Percentiles rank a stretch among this genome's conserved stretches.
Conservation (phyloP, 2,113 vertebrate species). For the Grammomys surdaster region DNA sequence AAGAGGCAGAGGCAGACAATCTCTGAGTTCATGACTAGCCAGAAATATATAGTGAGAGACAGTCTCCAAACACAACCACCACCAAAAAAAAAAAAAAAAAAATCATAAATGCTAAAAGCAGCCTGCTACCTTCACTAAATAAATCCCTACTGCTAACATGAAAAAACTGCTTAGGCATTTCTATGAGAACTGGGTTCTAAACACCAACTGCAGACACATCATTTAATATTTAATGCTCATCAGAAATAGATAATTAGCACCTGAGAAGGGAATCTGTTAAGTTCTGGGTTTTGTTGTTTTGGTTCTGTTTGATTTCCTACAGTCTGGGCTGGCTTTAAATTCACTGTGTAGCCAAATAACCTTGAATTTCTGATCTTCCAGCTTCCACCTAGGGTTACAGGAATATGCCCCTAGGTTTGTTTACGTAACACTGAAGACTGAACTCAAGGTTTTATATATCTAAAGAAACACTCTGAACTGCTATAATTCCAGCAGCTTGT, state of each 20-base stretch:
- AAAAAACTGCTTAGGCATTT: background rate
- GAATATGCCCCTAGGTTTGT: background rate
- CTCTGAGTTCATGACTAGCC: background rate
- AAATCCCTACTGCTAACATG: slow-evolving; percentile 3
- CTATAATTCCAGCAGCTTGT: background rate
- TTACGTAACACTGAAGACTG: background rate
- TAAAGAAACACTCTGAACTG: background rate
- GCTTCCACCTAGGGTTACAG: background rate
- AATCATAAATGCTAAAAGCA: background rate
- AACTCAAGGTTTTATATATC: background rate
- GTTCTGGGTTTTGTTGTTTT: background rate
- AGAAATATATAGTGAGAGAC: background rate
- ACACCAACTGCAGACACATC: background rate
- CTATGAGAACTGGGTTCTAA: background rate
- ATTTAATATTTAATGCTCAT: slow-evolving; percentile 22
- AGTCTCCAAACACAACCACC: background rate
- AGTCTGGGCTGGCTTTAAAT: background rate
- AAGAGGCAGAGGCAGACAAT: background rate
- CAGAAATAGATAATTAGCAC: background rate
- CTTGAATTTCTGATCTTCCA: background rate
- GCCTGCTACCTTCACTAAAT: background rate
- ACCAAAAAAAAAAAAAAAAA: background rate
- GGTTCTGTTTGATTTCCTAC: background rate
- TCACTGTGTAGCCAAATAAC: background rate
- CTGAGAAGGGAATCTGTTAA: background rate